These are phyloP conservation scores for Polylopha cassiicola DNA, from an alignment of 2,888 invertebrate genomes.

Conservation along the genomic window DNA sequence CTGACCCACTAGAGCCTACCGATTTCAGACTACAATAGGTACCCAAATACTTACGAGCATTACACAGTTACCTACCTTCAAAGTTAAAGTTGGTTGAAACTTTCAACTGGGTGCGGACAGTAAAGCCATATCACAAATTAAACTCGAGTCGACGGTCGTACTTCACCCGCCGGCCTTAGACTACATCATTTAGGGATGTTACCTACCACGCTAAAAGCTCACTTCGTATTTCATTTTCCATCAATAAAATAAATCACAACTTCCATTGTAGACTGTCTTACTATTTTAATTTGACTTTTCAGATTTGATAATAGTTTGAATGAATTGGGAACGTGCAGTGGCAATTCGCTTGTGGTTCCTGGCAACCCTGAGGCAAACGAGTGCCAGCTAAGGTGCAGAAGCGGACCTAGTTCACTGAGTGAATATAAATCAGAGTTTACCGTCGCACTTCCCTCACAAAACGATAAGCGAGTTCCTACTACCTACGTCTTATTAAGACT, in stretches of 20 bases:
- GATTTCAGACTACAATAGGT: no score
- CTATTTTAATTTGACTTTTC: no score
- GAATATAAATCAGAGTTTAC: slow-evolving; percentile 50
- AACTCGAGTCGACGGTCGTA: slow-evolving; percentile 4
- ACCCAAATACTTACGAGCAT: no score
- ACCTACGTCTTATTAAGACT: slow-evolving; percentile 24
- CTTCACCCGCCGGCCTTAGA: neutral
- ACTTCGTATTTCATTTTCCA: no score
- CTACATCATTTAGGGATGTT: slow-evolving; percentile 7
- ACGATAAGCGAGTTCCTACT: slow-evolving; percentile 41
- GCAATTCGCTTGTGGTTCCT: slow-evolving; percentile 24
- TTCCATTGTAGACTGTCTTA: no score
- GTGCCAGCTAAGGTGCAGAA: slow-evolving; percentile 37
- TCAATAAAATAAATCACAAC: no score
- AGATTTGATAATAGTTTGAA: slow-evolving; percentile 1
- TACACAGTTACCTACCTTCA: slow-evolving; percentile 1
- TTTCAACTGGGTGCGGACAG: slow-evolving; percentile 10
- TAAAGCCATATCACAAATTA: slow-evolving; percentile 9
- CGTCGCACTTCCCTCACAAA: slow-evolving; percentile 34
- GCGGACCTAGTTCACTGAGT: slow-evolving; percentile 30
- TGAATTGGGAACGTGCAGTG: slow-evolving; percentile 3
- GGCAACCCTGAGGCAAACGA: slow-evolving; percentile 29
- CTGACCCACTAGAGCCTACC: no score
- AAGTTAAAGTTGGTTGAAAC: slow-evolving; percentile 3
- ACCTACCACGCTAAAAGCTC: no score